Evolutionary conservation across 2,888 invertebrate species (phyloP), one percentile per base, ranked within the genome.

Genomic region (Campoplex nolae): DNA sequence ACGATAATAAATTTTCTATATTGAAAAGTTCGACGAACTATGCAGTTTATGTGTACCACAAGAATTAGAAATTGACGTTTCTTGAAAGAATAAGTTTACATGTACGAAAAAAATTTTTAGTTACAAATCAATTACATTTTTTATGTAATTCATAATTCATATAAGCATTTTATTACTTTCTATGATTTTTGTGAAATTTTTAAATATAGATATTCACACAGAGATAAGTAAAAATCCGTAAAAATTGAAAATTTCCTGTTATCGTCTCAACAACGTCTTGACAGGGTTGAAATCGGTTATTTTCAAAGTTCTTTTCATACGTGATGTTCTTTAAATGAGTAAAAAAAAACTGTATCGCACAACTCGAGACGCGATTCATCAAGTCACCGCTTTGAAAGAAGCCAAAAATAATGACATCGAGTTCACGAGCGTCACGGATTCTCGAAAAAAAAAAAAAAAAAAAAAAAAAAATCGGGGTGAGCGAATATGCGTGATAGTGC

Each of bases 391-490:
- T 74, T 56, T 42, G 2, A 42, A 51, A 75, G 28, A 45, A 65
- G 11, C n/a, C 16, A 16, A 32, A 62, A 62, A 62, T 58, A 32
- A 65, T 51, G 32, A 65, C 28, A 32, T 65, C 32, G 48, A 58
- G 45, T n/a, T 79, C 13, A 38, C 23, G 35, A 79, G 32, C 42
- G 70, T 68, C 54, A 78, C 7, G n/a, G 78, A 54, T 42, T 42
- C 4, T 4, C 23, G 0, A 23, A 58, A 54, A 18, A 68, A 35
- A 35, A 38, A 38, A 23, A 58, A 54, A 18, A 68, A 35, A 35
- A 38, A 38, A 38, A 38, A 23, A 23, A 23, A 23, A 23, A 23
- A 23, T 18, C 3, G 16, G 32, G 32, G 58, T 23, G 38, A 45
- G 23, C 13, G 48, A 48, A 42, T 16, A 65, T 23, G 38, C n/a